Evolutionary conservation across 2,888 invertebrate genomes (phyloP).

Genomic region (Drosophila nr. perissopoda): DNA sequence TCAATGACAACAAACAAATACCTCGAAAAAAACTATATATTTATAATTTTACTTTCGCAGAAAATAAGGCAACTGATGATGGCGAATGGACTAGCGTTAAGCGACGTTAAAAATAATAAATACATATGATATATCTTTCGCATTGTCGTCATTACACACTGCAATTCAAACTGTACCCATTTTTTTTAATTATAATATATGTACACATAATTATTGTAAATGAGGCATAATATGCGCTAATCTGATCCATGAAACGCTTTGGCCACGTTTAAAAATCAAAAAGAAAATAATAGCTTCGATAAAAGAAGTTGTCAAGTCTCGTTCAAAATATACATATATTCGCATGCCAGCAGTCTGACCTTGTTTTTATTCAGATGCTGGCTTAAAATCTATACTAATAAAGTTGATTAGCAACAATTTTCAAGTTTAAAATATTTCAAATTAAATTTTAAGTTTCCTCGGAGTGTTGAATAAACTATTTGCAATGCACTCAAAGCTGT

Average conservation of each 20-base stretch:
- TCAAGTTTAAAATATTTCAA: neutral
- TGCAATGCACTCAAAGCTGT: neutral
- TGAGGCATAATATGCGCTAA: conserved; percentile 26
- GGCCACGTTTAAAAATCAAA: conserved; percentile 9
- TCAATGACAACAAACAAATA: neutral
- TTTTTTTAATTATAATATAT: conserved; percentile 46
- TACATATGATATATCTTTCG: conserved; percentile 37
- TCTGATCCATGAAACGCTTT: conserved; percentile 9
- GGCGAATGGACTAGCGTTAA: conserved; percentile 88
- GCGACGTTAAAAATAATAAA: conserved; percentile 84
- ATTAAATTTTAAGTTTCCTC: neutral
- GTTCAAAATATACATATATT: conserved; percentile 15
- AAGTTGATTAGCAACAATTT: conserved; percentile 31
- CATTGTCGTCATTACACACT: conserved; percentile 54
- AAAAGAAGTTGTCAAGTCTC: conserved; percentile 13
- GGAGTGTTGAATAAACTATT: neutral
- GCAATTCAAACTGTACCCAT: conserved; percentile 41
- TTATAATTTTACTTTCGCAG: conserved; percentile 81
- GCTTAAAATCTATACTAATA: conserved; percentile 39
- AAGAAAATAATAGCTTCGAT: conserved; percentile 1
- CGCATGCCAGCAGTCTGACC: conserved; percentile 8
- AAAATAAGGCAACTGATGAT: conserved; percentile 86
- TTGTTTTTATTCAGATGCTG: conserved; percentile 7
- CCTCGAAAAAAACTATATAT: neutral
- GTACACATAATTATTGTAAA: conserved; percentile 43